A percentile compares a stretch with the other conserved stretches of the same genome.
These are phyloP conservation scores for Scaptomyza montana DNA, from an alignment of 1,140 invertebrate species.

Conservation along the genomic window DNA sequence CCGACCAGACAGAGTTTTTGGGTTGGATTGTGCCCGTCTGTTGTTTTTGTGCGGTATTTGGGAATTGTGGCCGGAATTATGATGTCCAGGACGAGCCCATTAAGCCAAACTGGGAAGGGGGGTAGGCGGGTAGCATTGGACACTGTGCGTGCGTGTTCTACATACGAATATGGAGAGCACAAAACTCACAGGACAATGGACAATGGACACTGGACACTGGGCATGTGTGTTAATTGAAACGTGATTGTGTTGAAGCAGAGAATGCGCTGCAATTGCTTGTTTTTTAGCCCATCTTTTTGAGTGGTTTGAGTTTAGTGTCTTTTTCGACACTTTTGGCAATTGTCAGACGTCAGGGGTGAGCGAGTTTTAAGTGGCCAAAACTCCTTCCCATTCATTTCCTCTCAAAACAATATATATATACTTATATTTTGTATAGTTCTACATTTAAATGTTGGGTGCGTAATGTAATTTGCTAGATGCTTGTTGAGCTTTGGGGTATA, in stretches of 20 bases:
- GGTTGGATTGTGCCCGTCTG: constrained; percentile 7
- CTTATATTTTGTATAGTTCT: constrained; percentile 31
- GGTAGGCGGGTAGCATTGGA: constrained; percentile 9
- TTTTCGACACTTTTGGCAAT: constrained; percentile 76
- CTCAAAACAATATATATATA: constrained; percentile 1
- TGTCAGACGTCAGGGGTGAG: constrained; percentile 35
- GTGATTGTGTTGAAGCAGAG: constrained; percentile 62
- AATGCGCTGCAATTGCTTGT: background rate
- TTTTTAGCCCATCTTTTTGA: background rate
- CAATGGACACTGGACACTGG: background rate
- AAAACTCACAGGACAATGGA: background rate
- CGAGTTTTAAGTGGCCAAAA: background rate
- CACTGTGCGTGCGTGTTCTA: constrained; percentile 72
- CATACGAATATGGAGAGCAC: constrained; percentile 68
- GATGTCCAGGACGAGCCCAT: constrained; percentile 65
- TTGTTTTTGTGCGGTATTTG: constrained; percentile 80
- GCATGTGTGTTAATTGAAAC: constrained; percentile 77
- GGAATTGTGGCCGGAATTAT: constrained; percentile 77
- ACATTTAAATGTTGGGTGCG: constrained; percentile 58
- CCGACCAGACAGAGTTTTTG: constrained; percentile 24
- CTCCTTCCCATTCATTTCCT: background rate
- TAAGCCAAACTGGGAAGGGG: constrained; percentile 43
- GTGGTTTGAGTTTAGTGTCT: background rate
- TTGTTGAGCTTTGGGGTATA: constrained; percentile 70
- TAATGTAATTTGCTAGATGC: constrained; percentile 73